A percentile compares a stretch with the other conserved stretches of the same genome.
Conservation (phyloP, 1,140 invertebrate genomes). For the Andrena cerasifolii region DNA sequence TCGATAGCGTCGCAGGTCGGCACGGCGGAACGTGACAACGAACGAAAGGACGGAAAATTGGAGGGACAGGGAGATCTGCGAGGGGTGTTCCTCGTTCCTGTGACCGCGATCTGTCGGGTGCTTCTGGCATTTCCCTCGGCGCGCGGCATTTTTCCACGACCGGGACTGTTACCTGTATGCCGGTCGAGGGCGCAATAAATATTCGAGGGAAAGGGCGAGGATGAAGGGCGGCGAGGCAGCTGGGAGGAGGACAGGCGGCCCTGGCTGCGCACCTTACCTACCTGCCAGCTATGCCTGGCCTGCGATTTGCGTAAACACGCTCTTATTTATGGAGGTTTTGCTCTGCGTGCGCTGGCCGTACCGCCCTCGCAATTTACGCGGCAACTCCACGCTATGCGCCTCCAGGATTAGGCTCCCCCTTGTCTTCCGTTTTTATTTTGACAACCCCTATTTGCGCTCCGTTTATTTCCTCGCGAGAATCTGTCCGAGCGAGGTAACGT, state of each 20-base stretch:
- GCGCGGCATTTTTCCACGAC: constrained; percentile 27
- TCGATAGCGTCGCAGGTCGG: no score
- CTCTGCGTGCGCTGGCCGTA: constrained; percentile 25
- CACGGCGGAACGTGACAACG: constrained; percentile 25
- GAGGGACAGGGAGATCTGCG: neutral
- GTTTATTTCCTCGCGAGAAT: neutral
- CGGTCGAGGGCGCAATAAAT: constrained; percentile 58
- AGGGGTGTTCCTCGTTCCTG: constrained; percentile 25
- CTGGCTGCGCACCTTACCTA: constrained; percentile 43
- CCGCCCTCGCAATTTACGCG: constrained; percentile 61
- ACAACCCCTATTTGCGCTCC: constrained; percentile 30
- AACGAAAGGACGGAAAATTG: neutral
- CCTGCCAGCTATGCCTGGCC: constrained; percentile 47
- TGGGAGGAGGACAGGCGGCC: constrained; percentile 11
- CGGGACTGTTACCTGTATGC: constrained; percentile 29
- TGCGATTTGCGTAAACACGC: constrained; percentile 72
- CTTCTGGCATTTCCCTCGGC: constrained; percentile 59
- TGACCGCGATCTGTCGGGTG: constrained; percentile 52
- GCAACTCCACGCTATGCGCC: constrained; percentile 30
- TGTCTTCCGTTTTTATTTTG: constrained; percentile 38
- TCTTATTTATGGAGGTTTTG: constrained; percentile 67
- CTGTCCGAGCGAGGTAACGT: neutral
- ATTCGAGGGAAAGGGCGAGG: constrained; percentile 15
- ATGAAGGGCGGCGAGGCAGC: constrained; percentile 10
- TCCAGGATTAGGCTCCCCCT: constrained; percentile 44